Conservation (phyloP, 2,113 vertebrate species). For the Miniopterus natalensis region DNA sequence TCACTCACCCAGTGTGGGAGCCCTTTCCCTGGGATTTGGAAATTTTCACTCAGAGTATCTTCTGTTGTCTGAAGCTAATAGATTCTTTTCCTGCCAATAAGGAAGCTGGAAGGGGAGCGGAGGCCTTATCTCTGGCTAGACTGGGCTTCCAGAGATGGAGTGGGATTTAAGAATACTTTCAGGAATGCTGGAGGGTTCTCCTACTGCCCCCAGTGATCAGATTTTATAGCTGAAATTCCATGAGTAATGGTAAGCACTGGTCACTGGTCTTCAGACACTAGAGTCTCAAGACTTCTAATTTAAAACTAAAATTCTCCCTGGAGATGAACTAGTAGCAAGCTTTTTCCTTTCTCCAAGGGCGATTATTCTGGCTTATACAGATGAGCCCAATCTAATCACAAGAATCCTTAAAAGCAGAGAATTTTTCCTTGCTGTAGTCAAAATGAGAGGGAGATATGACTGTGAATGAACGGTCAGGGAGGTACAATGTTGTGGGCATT, state of each 20-base stretch:
- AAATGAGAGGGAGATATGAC: background rate
- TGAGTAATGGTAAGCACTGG: background rate
- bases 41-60: background rate
- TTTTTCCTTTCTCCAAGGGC: background rate
- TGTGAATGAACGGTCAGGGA: background rate
- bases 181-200: background rate
- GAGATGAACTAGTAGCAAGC: background rate
- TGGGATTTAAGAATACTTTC: background rate
- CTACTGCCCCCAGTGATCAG: background rate
- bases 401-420: background rate
- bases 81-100: background rate
- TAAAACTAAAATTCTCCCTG: background rate
- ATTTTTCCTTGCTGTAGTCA: background rate
- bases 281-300: background rate
- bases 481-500: background rate
- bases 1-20: background rate
- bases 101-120: background rate
- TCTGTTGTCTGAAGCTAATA: background rate
- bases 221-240: background rate
- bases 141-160: background rate
- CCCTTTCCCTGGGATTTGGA: background rate
- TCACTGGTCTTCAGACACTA: background rate
- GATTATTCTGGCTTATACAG: background rate
- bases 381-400: background rate
- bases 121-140: background rate